These are phyloP conservation scores for Gari tellinella DNA, from an alignment of 2,888 invertebrate genomes.

Conservation along the genomic window DNA sequence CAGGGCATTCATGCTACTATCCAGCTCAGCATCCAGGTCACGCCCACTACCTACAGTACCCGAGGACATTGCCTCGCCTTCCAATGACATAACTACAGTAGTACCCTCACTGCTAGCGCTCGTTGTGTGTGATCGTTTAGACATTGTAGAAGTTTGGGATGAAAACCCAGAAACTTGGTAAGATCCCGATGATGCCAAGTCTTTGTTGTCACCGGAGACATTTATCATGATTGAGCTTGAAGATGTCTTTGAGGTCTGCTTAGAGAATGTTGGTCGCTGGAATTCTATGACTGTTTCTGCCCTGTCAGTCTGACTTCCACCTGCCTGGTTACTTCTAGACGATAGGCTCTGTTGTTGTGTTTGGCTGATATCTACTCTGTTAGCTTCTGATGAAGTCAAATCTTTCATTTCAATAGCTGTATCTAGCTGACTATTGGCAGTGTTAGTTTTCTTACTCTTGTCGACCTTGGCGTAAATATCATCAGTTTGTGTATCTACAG, in stretches of 20 bases:
- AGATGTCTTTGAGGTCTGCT: conserved; percentile 3
- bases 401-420: conserved; percentile 1
- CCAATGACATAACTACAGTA: background rate
- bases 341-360: no score
- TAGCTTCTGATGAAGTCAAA: background rate
- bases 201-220: no score
- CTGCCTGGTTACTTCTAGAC: background rate
- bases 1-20: conserved; percentile 35
- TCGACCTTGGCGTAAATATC: conserved; percentile 40
- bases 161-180: background rate
- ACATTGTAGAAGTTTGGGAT: background rate
- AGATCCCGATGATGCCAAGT: no score
- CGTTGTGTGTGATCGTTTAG: background rate
- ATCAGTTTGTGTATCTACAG: background rate
- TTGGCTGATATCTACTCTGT: no score
- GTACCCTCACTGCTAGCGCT: background rate
- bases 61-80: background rate
- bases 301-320: conserved; percentile 30
- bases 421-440: background rate
- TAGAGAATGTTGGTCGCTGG: conserved; percentile 16
- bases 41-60: background rate
- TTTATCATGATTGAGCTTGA: no score
- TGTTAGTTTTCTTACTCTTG: conserved; percentile 20
- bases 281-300: conserved; percentile 30
- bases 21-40: conserved; percentile 37